Percentiles rank a stretch among this genome's conserved stretches.
Conservation (phyloP, 2,797 vertebrate genomes). For the Xenentodon cancila region DNA sequence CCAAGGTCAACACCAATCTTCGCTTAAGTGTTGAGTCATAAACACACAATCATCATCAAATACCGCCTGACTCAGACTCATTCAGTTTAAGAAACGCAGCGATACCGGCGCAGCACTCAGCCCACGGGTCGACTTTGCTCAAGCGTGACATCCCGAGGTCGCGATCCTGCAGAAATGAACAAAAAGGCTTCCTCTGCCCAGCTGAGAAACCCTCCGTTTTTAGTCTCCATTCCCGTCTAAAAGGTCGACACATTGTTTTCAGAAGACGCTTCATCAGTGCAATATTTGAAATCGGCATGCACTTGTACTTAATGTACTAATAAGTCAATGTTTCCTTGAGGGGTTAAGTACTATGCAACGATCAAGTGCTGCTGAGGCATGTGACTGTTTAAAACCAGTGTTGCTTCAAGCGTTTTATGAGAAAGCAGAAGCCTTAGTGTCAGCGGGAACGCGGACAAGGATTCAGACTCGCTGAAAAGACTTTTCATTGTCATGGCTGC, state of each 20-base stretch:
- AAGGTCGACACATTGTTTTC: constrained; percentile 13
- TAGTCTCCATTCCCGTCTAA: constrained; percentile 1
- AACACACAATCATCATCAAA: constrained; percentile 60
- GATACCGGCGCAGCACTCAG: constrained; percentile 53
- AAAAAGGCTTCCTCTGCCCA: constrained; percentile 29
- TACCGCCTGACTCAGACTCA: constrained; percentile 59
- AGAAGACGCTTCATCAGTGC: constrained; percentile 1
- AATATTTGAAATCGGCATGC: not conserved
- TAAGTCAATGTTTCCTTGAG: constrained; percentile 2
- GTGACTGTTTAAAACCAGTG: constrained; percentile 20
- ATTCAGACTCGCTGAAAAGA: no score
- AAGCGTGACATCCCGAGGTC: constrained; percentile 25
- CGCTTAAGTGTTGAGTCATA: constrained; percentile 69
- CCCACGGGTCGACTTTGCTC: constrained; percentile 32
- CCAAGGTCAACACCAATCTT: constrained; percentile 64
- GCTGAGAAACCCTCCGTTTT: constrained; percentile 32
- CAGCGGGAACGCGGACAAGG: not conserved
- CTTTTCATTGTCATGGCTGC: not conserved
- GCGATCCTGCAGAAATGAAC: constrained; percentile 38
- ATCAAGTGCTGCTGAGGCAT: constrained; percentile 28
- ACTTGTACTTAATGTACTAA: constrained; percentile 1
- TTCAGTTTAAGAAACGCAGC: constrained; percentile 69
- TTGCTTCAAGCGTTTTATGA: constrained; percentile 13
- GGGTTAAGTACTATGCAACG: not conserved
- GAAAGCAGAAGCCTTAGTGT: constrained; percentile 38